These are phyloP conservation scores for Selenia dentaria DNA, from an alignment of 2,888 invertebrate species.

Conservation along the genomic window DNA sequence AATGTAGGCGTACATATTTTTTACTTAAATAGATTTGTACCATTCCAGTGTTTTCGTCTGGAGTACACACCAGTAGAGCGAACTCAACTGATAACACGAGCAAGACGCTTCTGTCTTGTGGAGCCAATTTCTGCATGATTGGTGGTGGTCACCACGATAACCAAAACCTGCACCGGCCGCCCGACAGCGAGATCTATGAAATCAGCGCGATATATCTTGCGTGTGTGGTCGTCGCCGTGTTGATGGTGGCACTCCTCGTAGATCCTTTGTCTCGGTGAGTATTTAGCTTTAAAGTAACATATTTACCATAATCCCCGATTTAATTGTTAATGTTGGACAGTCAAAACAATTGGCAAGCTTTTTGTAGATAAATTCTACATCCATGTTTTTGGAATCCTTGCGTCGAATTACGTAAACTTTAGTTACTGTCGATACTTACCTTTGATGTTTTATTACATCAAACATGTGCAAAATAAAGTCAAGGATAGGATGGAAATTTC, in stretches of 20 bases:
- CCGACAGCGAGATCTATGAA: constrained; percentile 93
- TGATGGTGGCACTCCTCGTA: constrained; percentile 94
- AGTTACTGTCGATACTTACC: no score
- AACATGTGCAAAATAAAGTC: no score
- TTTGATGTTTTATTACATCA: no score
- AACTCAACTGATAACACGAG: constrained; percentile 68
- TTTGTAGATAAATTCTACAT: no score
- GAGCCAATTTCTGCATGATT: constrained; percentile 92
- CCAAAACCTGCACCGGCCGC: constrained; percentile 91
- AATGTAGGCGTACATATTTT: no score
- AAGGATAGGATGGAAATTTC: no score
- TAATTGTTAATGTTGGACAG: no score
- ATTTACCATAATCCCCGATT: no score
- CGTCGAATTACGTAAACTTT: no score
- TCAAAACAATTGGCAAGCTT: no score
- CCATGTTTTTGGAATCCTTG: no score
- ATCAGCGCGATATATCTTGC: constrained; percentile 95
- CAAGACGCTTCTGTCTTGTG: constrained; percentile 86
- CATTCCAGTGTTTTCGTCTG: constrained; percentile 89
- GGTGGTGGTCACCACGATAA: constrained; percentile 87
- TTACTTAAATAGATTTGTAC: background rate
- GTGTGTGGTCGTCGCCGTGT: constrained; percentile 93
- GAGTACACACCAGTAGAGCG: constrained; percentile 86
- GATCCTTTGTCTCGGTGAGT: constrained; percentile 94
- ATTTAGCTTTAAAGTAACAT: no score